A percentile compares a stretch with the other conserved stretches of the same genome.
Conservation (phyloP, 2,113 vertebrate genomes). For the Pedetes capensis region DNA sequence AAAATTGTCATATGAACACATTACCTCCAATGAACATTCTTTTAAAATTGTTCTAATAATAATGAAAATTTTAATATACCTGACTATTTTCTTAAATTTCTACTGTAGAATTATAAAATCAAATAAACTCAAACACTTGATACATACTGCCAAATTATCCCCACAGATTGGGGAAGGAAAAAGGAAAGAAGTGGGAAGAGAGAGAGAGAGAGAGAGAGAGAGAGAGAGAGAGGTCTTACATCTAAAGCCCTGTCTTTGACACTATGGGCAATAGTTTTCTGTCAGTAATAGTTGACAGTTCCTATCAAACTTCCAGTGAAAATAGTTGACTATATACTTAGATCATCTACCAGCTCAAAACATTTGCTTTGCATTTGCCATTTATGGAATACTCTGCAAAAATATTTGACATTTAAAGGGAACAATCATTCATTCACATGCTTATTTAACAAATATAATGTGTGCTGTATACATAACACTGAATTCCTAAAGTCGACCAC, state of each 20-base stretch:
- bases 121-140: background rate
- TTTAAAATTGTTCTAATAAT: no score
- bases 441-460: background rate
- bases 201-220: accelerated
- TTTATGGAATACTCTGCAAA: background rate
- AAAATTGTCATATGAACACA: no score
- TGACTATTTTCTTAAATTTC: no score
- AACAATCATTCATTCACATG: background rate
- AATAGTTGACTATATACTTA: background rate
- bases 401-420: background rate
- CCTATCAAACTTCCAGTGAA: background rate
- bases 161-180: background rate
- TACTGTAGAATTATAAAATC: background rate
- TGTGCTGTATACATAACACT: background rate
- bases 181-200: accelerated
- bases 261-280: background rate
- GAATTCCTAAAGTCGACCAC: background rate
- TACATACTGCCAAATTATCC: background rate
- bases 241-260: background rate
- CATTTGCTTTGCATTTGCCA: background rate
- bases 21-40: no score
- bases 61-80: no score
- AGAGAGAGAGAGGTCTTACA: no score
- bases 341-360: background rate
- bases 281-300: background rate